Conservation (phyloP, 2,888 invertebrate genomes). For the Synanthedon myopaeformis region DNA sequence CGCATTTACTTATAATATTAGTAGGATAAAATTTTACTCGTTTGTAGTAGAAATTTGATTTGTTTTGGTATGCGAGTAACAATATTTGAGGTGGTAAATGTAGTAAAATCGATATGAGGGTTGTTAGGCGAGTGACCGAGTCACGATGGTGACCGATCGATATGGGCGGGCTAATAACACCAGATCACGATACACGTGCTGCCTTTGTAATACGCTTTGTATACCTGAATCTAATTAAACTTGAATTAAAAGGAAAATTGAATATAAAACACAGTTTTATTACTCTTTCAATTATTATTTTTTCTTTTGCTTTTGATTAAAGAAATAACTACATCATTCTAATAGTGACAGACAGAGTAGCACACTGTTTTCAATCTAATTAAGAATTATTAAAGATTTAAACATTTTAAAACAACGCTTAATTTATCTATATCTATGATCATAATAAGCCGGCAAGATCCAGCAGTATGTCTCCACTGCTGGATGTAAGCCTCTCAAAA, state of each 20-base stretch:
- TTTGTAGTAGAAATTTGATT: too few relatives aligned
- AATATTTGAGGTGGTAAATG: neutral
- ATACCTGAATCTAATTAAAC: neutral
- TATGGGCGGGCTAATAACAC: slow-evolving; percentile 3
- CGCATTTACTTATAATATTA: too few relatives aligned
- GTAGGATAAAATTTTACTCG: too few relatives aligned
- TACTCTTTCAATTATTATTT: too few relatives aligned
- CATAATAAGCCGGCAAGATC: neutral
- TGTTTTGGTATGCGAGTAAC: too few relatives aligned
- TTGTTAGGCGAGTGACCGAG: slow-evolving; percentile 20
- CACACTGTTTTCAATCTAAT: too few relatives aligned
- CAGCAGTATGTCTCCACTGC: neutral
- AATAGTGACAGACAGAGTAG: too few relatives aligned
- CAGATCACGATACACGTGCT: slow-evolving; percentile 7
- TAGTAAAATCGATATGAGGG: slow-evolving; percentile 36
- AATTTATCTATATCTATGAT: neutral
- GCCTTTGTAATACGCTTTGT: neutral
- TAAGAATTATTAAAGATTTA: too few relatives aligned
- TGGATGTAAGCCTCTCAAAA: neutral
- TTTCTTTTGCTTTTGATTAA: too few relatives aligned
- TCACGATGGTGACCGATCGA: slow-evolving; percentile 6
- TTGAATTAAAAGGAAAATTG: too few relatives aligned
- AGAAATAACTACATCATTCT: too few relatives aligned
- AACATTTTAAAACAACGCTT: neutral
- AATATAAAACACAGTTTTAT: too few relatives aligned